Evolutionary conservation across 2,888 invertebrate genomes (phyloP), one percentile per base, ranked within the genome.

Genomic region (Litoditis marina): DNA sequence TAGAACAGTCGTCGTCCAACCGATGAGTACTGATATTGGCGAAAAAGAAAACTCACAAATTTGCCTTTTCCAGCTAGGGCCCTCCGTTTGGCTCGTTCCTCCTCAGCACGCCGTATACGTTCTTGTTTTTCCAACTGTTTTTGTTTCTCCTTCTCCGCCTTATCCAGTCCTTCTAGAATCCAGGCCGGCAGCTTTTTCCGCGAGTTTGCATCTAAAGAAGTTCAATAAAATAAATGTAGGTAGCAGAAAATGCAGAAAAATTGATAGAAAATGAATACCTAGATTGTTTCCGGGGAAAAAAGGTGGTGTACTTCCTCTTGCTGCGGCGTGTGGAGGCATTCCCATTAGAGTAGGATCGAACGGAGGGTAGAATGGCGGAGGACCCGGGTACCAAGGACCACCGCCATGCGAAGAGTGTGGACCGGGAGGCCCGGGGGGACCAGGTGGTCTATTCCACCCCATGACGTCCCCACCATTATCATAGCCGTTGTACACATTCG

Each of bases 131-230:
- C 88, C 82, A 93, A 87, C 71, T 92, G 92, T 78, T 89, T 90
- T 80, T 89, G 89, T 81, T 94, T 93, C 77, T 94, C 93, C 28
- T 91, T 87, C 84, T 96, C 95, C 92, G 95, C 94, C 86, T 95
- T 95, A 83, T 95, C 95, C 73, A 96, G 85, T 34, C 94, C 94
- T 87, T 92, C 94, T 84, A 94, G 88, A 72, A 96, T 94, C 96
- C 96, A 96, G 0, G 91, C 92, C n/a, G 96, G 96, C 27, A 96
- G 87, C 59, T 70, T 69, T 34, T 79, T 80, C 11, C 78, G 64
- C 2, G 69, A 63, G 44, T 63, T 65, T 22, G 65, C 66, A 56
- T 75, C 73, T 58, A 60, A 47, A n/a, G n/a, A n/a, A n/a, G n/a
- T n/a, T n/a, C n/a, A n/a, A n/a, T n/a, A 32, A 44, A 11, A 11